Evolutionary conservation across 2,113 vertebrate species (phyloP).

Genomic region (Carassius carassius): DNA sequence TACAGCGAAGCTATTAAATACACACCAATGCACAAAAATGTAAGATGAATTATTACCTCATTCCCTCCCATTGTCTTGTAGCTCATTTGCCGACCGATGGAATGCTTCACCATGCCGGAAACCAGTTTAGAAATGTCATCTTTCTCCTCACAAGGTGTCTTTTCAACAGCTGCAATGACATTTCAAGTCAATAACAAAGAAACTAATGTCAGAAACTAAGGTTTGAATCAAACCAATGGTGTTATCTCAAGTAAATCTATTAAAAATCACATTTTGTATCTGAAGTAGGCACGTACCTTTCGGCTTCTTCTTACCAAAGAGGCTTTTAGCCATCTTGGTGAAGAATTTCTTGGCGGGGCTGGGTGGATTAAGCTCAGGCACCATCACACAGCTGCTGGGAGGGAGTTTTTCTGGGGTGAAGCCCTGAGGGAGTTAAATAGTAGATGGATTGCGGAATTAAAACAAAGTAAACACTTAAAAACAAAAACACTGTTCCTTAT

Average conservation of each 20-base stretch:
- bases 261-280: too few species aligned
- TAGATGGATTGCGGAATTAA: background rate
- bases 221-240: background rate
- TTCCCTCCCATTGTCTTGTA: constrained; percentile 83
- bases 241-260: background rate
- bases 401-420: constrained; percentile 93
- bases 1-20: background rate
- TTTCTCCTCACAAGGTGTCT: constrained; percentile 78
- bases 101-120: constrained; percentile 88
- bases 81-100: constrained; percentile 88
- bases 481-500: background rate
- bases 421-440: constrained; percentile 72
- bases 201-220: background rate
- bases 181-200: background rate
- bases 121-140: constrained; percentile 93
- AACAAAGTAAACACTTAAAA: background rate
- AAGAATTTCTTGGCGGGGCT: constrained; percentile 92
- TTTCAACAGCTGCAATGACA: constrained; percentile 79
- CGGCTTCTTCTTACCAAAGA: constrained; percentile 89
- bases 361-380: constrained; percentile 89
- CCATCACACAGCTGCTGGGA: constrained; percentile 88
- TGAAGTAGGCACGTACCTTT: constrained; percentile 76
- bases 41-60: constrained; percentile 71
- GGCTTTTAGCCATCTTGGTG: constrained; percentile 93
- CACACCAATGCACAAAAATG: background rate